These are phyloP conservation scores for Tragelaphus eurycerus DNA, from an alignment of 2,797 vertebrate genomes.

Conservation along the genomic window DNA sequence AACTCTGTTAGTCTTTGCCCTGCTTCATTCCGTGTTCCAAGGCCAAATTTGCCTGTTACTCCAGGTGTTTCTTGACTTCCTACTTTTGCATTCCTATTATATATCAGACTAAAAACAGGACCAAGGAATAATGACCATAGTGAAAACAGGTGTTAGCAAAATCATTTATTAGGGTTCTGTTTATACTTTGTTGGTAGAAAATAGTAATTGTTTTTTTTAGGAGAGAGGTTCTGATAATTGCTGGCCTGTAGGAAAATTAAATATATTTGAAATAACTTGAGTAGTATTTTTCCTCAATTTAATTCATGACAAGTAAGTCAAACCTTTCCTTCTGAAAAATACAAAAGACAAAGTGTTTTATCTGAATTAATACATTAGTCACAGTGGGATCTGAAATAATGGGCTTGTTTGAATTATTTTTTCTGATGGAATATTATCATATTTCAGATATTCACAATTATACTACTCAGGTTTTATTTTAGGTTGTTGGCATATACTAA, in stretches of 20 bases:
- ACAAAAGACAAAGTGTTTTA: not conserved
- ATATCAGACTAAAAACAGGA: not conserved
- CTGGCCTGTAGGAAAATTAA: slow-evolving; percentile 34
- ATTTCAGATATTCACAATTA: not conserved
- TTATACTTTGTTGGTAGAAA: not conserved
- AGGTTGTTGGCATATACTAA: not conserved
- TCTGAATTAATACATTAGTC: not conserved
- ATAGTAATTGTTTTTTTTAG: not conserved
- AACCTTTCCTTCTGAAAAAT: not conserved
- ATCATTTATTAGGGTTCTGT: not conserved
- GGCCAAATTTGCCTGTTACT: too few relatives aligned
- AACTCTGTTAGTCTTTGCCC: too few relatives aligned
- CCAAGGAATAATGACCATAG: not conserved
- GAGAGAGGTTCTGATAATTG: slow-evolving; percentile 10
- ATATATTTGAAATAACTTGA: slow-evolving; percentile 27
- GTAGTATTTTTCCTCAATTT: not conserved
- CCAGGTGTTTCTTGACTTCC: too few relatives aligned
- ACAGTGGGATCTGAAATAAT: not conserved
- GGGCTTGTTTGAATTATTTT: not conserved
- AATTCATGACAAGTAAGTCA: not conserved
- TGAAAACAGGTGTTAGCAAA: slow-evolving; percentile 20
- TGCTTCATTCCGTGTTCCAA: too few relatives aligned
- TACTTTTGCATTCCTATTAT: not conserved
- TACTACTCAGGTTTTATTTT: not conserved
- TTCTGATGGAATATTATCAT: not conserved